phyloP scores from a whole-genome alignment of 1,140 invertebrate genomes.

The Brachionus calyciflorus region DNA sequence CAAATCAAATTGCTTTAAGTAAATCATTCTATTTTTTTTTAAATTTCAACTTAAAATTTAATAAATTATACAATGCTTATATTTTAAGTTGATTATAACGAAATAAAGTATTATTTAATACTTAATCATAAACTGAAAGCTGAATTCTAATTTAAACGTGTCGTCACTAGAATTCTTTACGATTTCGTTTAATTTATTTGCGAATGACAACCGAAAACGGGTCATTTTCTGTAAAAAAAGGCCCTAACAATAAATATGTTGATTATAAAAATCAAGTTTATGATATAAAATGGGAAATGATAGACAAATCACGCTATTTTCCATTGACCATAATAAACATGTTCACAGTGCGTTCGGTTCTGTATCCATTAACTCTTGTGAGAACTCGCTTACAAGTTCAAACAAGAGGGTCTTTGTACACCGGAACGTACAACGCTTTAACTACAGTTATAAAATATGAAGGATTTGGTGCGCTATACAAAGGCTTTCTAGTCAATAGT shows the following conservation, averaged over 20 bases:
- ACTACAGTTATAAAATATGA: constrained; percentile 82
- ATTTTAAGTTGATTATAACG: no score
- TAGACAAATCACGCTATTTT: constrained; percentile 89
- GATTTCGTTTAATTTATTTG: no score
- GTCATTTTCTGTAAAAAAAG: background rate
- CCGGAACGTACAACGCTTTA: constrained; percentile 83
- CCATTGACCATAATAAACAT: constrained; percentile 83
- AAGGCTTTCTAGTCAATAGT: constrained; percentile 90
- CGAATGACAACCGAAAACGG: background rate
- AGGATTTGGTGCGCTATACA: constrained; percentile 80
- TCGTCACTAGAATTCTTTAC: no score
- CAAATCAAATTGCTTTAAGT: no score
- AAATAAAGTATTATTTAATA: no score
- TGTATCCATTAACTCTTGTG: constrained; percentile 93
- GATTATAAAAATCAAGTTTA: background rate
- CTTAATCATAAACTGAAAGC: no score
- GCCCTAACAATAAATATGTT: background rate
- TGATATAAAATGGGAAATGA: constrained; percentile 96
- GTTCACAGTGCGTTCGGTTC: constrained; percentile 78
- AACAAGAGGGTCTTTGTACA: constrained; percentile 65
- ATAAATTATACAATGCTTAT: no score
- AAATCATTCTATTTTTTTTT: no score
- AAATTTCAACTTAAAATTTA: no score
- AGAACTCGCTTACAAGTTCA: constrained; percentile 85
- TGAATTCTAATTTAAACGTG: no score